phyloP scores from a whole-genome alignment of 1,140 invertebrate genomes.

The Sminthurinus signatus region DNA sequence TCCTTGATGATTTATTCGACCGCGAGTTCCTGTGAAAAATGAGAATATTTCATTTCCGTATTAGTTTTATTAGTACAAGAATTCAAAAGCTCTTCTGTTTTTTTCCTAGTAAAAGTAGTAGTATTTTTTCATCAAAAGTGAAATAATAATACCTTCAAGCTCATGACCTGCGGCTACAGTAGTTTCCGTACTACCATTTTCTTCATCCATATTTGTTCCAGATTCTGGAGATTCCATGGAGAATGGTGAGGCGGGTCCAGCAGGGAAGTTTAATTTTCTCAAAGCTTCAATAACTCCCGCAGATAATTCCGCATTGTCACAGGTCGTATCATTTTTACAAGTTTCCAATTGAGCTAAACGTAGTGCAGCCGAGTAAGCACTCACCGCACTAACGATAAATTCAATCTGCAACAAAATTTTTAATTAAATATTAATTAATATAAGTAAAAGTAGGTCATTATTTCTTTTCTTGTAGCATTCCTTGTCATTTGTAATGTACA shows the following conservation, averaged over 20 bases:
- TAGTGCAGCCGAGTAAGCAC: slow-evolving; percentile 44
- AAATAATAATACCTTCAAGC: too few relatives aligned
- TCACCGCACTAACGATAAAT: slow-evolving; percentile 44
- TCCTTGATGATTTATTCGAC: slow-evolving; percentile 39
- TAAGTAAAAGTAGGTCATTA: too few relatives aligned
- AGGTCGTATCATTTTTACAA: slow-evolving; percentile 33
- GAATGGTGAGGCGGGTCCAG: slow-evolving; percentile 19
- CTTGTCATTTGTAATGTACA: too few relatives aligned
- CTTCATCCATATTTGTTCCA: not conserved
- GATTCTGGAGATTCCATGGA: slow-evolving; percentile 15
- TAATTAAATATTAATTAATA: too few relatives aligned
- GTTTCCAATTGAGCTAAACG: slow-evolving; percentile 41
- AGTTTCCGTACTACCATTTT: slow-evolving; percentile 20
- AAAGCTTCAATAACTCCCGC: slow-evolving; percentile 29
- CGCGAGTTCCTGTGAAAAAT: too few relatives aligned
- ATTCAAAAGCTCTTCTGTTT: too few relatives aligned
- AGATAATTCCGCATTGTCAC: slow-evolving; percentile 26
- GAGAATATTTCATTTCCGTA: too few relatives aligned
- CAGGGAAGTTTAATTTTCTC: slow-evolving; percentile 34
- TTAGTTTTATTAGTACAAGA: too few relatives aligned
- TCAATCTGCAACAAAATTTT: slow-evolving; percentile 35
- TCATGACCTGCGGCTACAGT: slow-evolving; percentile 37
- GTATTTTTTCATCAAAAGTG: too few relatives aligned
- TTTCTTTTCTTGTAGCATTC: too few relatives aligned
- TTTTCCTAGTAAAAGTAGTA: too few relatives aligned